Evolutionary conservation across 2,113 vertebrate species (phyloP), one percentile per base, ranked within the genome.

Genomic region (Osmerus eperlanus): DNA sequence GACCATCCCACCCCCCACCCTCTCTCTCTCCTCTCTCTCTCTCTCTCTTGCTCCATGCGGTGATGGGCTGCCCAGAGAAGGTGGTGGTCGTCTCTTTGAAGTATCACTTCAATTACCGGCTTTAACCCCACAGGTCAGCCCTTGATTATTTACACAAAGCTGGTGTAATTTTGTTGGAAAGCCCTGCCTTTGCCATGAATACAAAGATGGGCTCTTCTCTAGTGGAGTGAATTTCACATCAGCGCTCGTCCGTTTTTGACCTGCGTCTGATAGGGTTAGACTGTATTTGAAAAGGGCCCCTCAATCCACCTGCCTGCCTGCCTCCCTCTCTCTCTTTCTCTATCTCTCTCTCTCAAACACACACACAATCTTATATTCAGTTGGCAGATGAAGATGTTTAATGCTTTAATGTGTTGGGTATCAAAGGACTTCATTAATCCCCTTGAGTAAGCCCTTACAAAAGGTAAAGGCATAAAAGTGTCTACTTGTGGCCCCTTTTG

Each of bases 81-180:
- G 94, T 96, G 94, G 92, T 92, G 92, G 92, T 93, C 89, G 88
- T 92, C 91, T 91, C 96, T 99, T 98, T 99, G 96, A 98, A 98
- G 97, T 95, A 96, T 95, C 94, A 94, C 93, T 96, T 95, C 95
- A 98, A 98, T 98, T 96, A 98, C 90, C 87, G 94, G 95, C 94
- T 97, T 98, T 97, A 96, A 97, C 95, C 96, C 92, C 89, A 92
- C 82, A 94, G 96, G 96, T 97, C 95, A 95, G 92, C 91, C 90
- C 94, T 94, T 96, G 94, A 97, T 98, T 98, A 98, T 95, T 96
- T 95, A 96, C 94, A 95, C 96, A 96, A 97, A 94, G 93, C 92
- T 90, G 87, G 88, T 94, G 92, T 96, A 95, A 95, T 96, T 95
- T 92, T 94, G 91, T 89, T 91, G 91, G 90, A 94, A 95, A 95